These are phyloP conservation scores for Dendroctonus ponderosae DNA, from an alignment of 1,140 invertebrate species.

Conservation along the genomic window DNA sequence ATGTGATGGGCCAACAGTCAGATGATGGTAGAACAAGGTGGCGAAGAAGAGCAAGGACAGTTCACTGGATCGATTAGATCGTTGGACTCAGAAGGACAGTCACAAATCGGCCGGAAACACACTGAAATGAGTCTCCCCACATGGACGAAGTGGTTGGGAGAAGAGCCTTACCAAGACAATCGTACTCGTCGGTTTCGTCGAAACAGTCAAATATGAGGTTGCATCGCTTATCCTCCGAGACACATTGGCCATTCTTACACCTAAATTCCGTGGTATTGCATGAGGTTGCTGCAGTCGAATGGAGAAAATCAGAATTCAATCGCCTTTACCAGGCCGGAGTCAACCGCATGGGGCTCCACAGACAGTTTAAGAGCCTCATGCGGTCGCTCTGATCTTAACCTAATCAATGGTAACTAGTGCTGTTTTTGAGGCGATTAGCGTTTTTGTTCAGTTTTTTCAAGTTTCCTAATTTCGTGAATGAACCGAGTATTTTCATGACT, in stretches of 20 bases:
- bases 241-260: slow-evolving; percentile 64
- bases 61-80: too few species aligned
- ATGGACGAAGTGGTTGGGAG: too few species aligned
- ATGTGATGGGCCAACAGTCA: too few species aligned
- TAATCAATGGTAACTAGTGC: too few species aligned
- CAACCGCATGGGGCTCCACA: neutral
- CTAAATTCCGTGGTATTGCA: slow-evolving; percentile 64
- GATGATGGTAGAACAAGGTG: neutral
- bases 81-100: too few species aligned
- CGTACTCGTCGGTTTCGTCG: slow-evolving; percentile 70
- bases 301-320: neutral
- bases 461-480: too few species aligned
- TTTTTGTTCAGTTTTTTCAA: too few species aligned
- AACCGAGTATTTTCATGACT: too few species aligned
- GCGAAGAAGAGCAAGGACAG: slow-evolving; percentile 4
- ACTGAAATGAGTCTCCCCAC: too few species aligned
- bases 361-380: neutral
- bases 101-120: too few species aligned
- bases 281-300: neutral
- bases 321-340: neutral
- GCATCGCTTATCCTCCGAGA: slow-evolving; percentile 59
- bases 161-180: slow-evolving; percentile 52
- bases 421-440: too few species aligned
- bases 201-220: slow-evolving; percentile 69
- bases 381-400: too few species aligned